Conservation (phyloP, 1,140 invertebrate genomes). For the Ephestia elutella region DNA sequence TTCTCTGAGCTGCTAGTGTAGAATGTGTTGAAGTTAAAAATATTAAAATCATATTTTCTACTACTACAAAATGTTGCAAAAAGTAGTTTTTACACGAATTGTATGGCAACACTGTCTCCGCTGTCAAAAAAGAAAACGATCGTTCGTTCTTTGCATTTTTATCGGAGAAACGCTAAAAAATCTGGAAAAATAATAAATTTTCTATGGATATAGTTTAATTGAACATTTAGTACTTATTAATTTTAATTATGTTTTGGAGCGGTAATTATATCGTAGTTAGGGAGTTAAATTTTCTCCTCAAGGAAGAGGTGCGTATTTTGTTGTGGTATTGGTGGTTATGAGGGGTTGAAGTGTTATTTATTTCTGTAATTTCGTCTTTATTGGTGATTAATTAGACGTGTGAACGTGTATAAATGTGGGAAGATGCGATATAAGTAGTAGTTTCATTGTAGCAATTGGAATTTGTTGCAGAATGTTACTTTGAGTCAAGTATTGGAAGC, state of each 20-base stretch:
- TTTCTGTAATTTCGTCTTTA: conserved; percentile 15
- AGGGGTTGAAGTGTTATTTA: conserved; percentile 27
- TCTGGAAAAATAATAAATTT: conserved; percentile 45
- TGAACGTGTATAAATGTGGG: neutral
- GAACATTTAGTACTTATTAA: conserved; percentile 55
- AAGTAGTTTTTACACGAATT: neutral
- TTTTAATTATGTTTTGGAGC: conserved; percentile 69
- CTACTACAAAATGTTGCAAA: no score
- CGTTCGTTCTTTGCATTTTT: conserved; percentile 58
- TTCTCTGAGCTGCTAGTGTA: no score
- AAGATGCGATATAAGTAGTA: neutral
- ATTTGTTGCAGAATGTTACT: conserved; percentile 86
- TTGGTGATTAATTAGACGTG: neutral
- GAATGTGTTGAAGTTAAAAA: no score
- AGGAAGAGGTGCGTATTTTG: conserved; percentile 64
- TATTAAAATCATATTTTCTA: no score
- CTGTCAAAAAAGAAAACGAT: conserved; percentile 55
- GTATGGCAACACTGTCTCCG: conserved; percentile 23
- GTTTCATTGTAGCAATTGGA: neutral
- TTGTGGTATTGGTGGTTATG: conserved; percentile 64
- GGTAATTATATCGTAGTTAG: conserved; percentile 57
- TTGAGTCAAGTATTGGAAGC: conserved; percentile 93
- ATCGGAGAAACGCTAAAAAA: conserved; percentile 45
- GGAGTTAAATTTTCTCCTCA: conserved; percentile 61
- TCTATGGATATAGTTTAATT: conserved; percentile 63